Evolutionary conservation across 2,888 invertebrate species (phyloP).

Genomic region (Idaea aversata): DNA sequence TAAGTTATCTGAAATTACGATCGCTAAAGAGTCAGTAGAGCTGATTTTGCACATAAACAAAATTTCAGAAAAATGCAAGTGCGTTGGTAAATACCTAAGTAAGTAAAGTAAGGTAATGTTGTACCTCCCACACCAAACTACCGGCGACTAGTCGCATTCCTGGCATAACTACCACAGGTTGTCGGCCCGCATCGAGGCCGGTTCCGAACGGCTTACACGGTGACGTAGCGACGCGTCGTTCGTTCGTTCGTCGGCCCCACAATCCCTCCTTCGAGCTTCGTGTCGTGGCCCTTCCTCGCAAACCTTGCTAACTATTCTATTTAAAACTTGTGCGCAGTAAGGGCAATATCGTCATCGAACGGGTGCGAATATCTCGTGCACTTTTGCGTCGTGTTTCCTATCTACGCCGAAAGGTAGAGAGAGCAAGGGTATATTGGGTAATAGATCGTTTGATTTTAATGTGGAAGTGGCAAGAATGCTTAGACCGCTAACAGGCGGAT

Average conservation of each 20-base stretch:
- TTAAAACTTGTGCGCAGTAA: conserved; percentile 27
- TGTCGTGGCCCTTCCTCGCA: conserved; percentile 29
- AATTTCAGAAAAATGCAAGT: conserved; percentile 43
- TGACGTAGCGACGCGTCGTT: conserved; percentile 61
- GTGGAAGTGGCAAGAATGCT: conserved; percentile 54
- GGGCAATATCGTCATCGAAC: conserved; percentile 25
- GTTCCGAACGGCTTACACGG: conserved; percentile 62
- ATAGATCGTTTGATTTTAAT: conserved; percentile 10
- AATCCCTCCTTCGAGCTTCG: conserved; percentile 13
- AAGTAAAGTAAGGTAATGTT: conserved; percentile 35
- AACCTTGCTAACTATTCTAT: conserved; percentile 30
- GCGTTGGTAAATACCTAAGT: conserved; percentile 42
- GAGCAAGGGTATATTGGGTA: neutral
- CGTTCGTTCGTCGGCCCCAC: conserved; percentile 52
- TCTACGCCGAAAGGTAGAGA: conserved; percentile 38
- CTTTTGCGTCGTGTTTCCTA: conserved; percentile 41
- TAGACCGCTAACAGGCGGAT: conserved; percentile 63
- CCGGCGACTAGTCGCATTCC: conserved; percentile 71
- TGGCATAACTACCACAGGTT: conserved; percentile 69
- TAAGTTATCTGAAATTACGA: neutral
- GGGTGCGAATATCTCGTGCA: conserved; percentile 38
- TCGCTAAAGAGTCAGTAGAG: conserved; percentile 18
- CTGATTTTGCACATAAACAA: conserved; percentile 24
- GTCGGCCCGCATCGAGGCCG: conserved; percentile 67
- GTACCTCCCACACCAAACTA: conserved; percentile 68